These are phyloP conservation scores for Galerucella pusilla DNA, from an alignment of 2,888 invertebrate species.

Conservation along the genomic window DNA sequence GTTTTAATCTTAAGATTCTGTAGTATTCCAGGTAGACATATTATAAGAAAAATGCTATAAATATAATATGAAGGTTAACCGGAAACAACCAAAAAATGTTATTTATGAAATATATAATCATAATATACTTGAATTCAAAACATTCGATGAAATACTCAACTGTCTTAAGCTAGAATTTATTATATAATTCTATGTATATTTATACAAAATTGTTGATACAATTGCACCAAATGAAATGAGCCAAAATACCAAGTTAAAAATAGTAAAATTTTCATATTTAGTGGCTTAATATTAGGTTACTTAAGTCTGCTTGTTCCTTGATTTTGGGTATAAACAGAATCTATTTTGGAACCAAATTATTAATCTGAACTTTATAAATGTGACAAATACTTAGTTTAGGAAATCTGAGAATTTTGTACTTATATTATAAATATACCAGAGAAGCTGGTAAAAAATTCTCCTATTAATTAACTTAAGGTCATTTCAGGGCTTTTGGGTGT, in stretches of 20 bases:
- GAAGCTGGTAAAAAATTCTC: too few species aligned
- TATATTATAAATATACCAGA: too few species aligned
- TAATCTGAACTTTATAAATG: too few species aligned
- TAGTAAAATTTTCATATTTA: neutral
- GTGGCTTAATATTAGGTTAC: neutral
- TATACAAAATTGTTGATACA: conserved; percentile 3
- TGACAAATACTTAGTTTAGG: too few species aligned
- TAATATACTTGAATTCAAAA: neutral
- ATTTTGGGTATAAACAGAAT: too few species aligned
- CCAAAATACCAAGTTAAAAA: neutral
- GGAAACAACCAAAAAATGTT: neutral
- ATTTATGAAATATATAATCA: neutral
- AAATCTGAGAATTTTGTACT: too few species aligned
- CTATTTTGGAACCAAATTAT: too few species aligned
- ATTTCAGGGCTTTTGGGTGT: too few species aligned
- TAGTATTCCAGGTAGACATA: neutral
- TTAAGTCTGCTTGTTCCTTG: neutral
- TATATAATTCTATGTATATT: neutral
- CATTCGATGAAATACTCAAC: conserved; percentile 1
- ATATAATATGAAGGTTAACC: neutral
- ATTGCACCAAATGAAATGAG: conserved; percentile 3
- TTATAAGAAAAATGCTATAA: neutral
- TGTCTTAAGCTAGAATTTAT: neutral
- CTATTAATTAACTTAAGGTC: too few species aligned
- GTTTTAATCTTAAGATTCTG: neutral